These are phyloP conservation scores for Gastrophryne carolinensis DNA, from an alignment of 2,797 vertebrate genomes.

Conservation along the genomic window DNA sequence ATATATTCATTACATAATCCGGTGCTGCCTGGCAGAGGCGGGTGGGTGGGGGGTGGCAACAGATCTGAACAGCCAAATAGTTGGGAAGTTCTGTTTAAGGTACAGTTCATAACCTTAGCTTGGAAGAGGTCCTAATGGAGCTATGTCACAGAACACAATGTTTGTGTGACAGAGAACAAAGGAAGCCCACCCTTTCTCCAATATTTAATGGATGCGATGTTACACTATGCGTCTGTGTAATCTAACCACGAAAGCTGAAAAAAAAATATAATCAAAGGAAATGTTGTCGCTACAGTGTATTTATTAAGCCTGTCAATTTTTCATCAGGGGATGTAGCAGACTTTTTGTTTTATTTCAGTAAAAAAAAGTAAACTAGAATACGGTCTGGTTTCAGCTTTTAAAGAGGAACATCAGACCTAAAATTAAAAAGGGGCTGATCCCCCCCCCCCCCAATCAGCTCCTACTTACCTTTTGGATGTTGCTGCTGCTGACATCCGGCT, in stretches of 20 bases:
- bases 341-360: too few species aligned
- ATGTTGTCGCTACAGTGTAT: constrained; percentile 53
- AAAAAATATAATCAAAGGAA: constrained; percentile 57
- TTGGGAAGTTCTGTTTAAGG: constrained; percentile 64
- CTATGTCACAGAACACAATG: constrained; percentile 41
- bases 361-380: too few species aligned
- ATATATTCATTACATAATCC: constrained; percentile 61
- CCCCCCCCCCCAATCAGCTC: too few species aligned
- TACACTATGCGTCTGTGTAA: constrained; percentile 55
- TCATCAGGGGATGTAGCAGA: constrained; percentile 21
- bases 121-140: constrained; percentile 40
- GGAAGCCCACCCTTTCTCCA: constrained; percentile 47
- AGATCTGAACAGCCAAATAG: constrained; percentile 63
- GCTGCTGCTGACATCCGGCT: too few species aligned
- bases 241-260: constrained; percentile 55
- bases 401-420: too few species aligned
- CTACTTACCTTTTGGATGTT: too few species aligned
- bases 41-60: constrained; percentile 64
- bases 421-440: too few species aligned
- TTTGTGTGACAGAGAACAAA: constrained; percentile 56
- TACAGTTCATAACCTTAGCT: constrained; percentile 61
- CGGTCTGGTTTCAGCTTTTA: too few species aligned
- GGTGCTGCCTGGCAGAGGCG: constrained; percentile 56
- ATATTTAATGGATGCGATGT: constrained; percentile 54
- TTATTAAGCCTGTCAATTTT: constrained; percentile 19